Conservation (phyloP, 2,797 vertebrate genomes). For the Perdix hodgsoniae region DNA sequence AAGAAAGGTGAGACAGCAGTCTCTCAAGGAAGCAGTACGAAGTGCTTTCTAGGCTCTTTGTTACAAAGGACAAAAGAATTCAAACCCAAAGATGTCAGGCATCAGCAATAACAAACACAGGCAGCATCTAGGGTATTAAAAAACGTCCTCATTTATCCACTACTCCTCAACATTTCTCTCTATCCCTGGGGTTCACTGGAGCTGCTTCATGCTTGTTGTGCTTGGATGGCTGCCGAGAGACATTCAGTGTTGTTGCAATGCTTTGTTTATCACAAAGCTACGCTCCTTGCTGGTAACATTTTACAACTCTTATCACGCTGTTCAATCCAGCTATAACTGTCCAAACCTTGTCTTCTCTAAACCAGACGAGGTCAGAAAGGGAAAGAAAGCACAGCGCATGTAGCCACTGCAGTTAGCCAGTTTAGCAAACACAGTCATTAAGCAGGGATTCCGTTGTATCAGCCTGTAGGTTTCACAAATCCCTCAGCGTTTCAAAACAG, state of each 20-base stretch:
- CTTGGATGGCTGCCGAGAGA: conserved; percentile 9
- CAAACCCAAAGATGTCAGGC: background rate
- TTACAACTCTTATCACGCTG: conserved; percentile 15
- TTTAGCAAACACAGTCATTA: conserved; percentile 13
- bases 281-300: conserved; percentile 31
- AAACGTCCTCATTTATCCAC: conserved; percentile 1
- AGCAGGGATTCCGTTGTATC: background rate
- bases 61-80: background rate
- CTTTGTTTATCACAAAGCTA: conserved; percentile 49
- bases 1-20: rapidly evolving
- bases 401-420: background rate
- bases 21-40: background rate
- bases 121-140: background rate
- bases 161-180: conserved; percentile 7
- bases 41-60: background rate
- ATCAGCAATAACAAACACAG: conserved; percentile 19
- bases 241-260: conserved; percentile 14
- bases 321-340: conserved; percentile 39
- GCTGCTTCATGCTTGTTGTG: background rate
- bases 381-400: background rate
- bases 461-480: conserved; percentile 38
- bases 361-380: background rate
- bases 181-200: background rate
- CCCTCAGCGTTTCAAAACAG: conserved; percentile 23
- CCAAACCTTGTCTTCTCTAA: conserved; percentile 22